phyloP scores from a whole-genome alignment of 2,888 invertebrate genomes.

The Stenodema calcarata region DNA sequence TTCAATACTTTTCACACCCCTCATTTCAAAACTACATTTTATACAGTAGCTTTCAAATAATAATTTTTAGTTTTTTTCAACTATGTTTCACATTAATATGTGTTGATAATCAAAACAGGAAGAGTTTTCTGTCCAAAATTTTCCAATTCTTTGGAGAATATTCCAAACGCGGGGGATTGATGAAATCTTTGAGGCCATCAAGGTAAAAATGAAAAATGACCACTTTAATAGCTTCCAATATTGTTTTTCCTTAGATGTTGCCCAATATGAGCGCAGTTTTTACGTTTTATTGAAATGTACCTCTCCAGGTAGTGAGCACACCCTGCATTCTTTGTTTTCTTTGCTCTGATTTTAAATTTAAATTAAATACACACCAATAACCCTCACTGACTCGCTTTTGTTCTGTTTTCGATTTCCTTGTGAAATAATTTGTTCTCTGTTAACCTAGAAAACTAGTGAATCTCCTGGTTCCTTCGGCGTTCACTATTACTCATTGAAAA shows the following conservation, averaged over 20 bases:
- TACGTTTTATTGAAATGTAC: not conserved
- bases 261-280: not conserved
- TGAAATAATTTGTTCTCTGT: not conserved
- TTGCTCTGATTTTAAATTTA: not conserved
- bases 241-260: conserved; percentile 12
- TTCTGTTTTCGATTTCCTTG: not conserved
- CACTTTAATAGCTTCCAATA: conserved; percentile 6
- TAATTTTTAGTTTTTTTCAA: not conserved
- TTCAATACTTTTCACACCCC: not conserved
- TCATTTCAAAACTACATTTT: not conserved
- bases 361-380: not conserved
- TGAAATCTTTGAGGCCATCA: conserved; percentile 39
- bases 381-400: not conserved
- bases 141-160: conserved; percentile 40
- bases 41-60: not conserved
- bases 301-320: conserved; percentile 34
- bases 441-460: not conserved
- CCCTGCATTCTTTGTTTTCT: conserved; percentile 10
- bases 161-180: conserved; percentile 39
- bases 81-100: conserved; percentile 31
- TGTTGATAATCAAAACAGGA: conserved; percentile 45
- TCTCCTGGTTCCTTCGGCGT: not conserved
- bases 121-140: conserved; percentile 43
- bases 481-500: too few relatives aligned
- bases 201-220: conserved; percentile 16